Evolutionary conservation across 1,140 invertebrate species (phyloP), one percentile per base, ranked within the genome.

Genomic region (Megalopta genalis): DNA sequence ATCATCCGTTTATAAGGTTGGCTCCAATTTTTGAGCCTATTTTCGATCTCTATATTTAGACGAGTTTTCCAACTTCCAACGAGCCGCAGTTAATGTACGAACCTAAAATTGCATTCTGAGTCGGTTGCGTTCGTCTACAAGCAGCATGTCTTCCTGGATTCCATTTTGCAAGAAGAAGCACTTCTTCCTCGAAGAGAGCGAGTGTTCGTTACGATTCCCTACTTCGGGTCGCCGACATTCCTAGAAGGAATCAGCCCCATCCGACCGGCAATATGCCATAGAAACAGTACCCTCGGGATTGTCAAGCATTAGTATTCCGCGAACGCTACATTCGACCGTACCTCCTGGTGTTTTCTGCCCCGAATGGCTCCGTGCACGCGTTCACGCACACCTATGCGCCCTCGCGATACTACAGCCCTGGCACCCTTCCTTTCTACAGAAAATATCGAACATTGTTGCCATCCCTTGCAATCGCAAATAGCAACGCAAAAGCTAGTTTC

Each of bases 291-390:
- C 81, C 81, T 46, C 37, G 80, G 84, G 85, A 86, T 83, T 64
- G 80, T 46, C 46, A 39, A 39, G 60, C 84, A 86, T 86, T 86
- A 86, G 84, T 86, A 86, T 86, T 86, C 85, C 73, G 72, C 37
- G 67, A 73, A 77, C 52, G 75, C 18, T 25, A 60, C 49, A 75
- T 39, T 57, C 80, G 80, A 63, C 63, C 83, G 76, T 80, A 67
- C 77, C 75, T 83, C 60, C 76, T 63, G 81, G 60, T 86, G 74
- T 84, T 84, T 86, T 86, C 72, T 68, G 70, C 37, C 42, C 74
- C 52, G 46, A 64, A 70, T 62, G 52, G 52, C 21, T 9, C 7
- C 49, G 23, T 64, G 46, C 14, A 18, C 59, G 74, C 46, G 32
- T 60, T 18, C n/a, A 54, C 46, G 62, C 21, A 21, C 52, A 2